A percentile compares a stretch with the other conserved stretches of the same genome.
Evolutionary conservation across 2,113 vertebrate species (phyloP).

Genomic region (Arizona elegans): DNA sequence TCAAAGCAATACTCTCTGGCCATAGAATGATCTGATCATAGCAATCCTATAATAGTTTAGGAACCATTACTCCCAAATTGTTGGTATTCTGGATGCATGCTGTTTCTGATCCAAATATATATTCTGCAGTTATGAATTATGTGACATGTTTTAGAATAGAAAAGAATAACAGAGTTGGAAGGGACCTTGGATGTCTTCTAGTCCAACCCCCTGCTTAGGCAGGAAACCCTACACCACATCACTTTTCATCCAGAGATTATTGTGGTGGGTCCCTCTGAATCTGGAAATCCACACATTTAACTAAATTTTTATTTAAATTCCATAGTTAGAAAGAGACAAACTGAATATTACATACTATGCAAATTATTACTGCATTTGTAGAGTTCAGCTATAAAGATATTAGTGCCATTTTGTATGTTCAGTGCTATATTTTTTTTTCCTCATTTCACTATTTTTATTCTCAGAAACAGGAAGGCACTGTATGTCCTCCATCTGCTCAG

Average conservation of each 20-base stretch:
- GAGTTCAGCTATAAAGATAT: constrained; percentile 14
- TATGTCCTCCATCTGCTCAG: constrained; percentile 55
- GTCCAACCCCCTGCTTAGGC: no score
- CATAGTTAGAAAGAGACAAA: background rate
- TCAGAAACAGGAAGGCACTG: constrained; percentile 60
- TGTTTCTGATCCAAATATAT: background rate
- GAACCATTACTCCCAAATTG: background rate
- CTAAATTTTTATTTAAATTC: background rate
- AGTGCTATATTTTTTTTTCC: constrained; percentile 64
- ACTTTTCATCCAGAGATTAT: background rate
- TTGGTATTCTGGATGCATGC: background rate
- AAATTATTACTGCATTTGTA: constrained; percentile 8
- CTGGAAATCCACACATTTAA: background rate
- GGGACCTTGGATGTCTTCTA: no score
- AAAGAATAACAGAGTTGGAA: no score
- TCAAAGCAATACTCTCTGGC: background rate
- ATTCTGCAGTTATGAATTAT: background rate
- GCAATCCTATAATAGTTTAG: background rate
- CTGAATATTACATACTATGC: background rate
- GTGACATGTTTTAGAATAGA: background rate
- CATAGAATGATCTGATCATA: background rate
- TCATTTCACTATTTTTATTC: constrained; percentile 69
- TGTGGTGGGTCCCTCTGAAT: background rate
- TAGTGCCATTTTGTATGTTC: constrained; percentile 62
- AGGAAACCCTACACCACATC: no score